phyloP scores from a whole-genome alignment of 1,140 invertebrate species.

The Sycophila sp. region DNA sequence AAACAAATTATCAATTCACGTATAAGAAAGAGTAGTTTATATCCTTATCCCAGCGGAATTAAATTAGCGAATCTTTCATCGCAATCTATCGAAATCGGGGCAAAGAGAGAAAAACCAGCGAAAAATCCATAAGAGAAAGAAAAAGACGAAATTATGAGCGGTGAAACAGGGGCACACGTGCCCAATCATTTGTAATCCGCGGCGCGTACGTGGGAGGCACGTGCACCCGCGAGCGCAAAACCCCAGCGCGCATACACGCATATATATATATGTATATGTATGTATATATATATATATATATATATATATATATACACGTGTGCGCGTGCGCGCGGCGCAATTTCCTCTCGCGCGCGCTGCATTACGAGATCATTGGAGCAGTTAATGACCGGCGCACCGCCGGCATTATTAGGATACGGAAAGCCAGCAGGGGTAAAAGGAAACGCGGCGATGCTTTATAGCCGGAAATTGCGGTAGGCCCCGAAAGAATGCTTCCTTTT shows the following conservation, averaged over 20 bases:
- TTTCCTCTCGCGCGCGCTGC: slow-evolving; percentile 12
- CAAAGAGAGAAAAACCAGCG: not conserved
- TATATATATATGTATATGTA: no score
- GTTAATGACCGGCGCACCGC: slow-evolving; percentile 30
- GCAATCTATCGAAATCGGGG: not conserved
- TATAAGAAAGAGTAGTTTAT: no score
- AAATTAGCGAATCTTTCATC: no score
- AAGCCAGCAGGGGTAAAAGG: slow-evolving; percentile 28
- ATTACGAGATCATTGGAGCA: slow-evolving; percentile 37
- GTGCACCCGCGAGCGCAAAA: not conserved
- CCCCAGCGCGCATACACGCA: no score
- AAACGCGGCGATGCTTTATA: not conserved
- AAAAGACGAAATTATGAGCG: not conserved
- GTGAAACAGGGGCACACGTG: slow-evolving; percentile 13
- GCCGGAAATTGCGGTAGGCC: slow-evolving; percentile 21
- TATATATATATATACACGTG: no score
- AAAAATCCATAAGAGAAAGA: no score
- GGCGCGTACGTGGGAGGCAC: slow-evolving; percentile 30
- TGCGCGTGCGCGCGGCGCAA: slow-evolving; percentile 4
- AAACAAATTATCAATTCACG: not conserved
- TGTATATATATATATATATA: no score
- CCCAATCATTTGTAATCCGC: slow-evolving; percentile 22
- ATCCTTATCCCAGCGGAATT: no score
- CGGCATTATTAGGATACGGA: slow-evolving; percentile 40
- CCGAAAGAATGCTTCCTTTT: slow-evolving; percentile 37